phyloP scores from a whole-genome alignment of 2,113 vertebrate species.

The Eulemur rufifrons region DNA sequence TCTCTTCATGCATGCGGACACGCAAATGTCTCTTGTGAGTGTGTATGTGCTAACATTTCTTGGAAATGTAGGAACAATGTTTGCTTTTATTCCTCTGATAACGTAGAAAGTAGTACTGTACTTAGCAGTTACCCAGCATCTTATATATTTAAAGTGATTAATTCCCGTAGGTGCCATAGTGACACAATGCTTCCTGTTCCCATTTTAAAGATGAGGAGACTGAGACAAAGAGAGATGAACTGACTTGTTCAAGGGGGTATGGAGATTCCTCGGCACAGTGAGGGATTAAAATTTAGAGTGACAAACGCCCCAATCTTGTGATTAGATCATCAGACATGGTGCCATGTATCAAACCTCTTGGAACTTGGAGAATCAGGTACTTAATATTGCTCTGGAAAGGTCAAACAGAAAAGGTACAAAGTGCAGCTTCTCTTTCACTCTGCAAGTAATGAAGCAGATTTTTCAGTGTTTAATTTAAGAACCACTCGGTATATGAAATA shows the following conservation, averaged over 20 bases:
- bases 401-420: constrained; percentile 50
- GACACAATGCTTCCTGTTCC: neutral
- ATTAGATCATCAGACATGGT: constrained; percentile 17
- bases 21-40: neutral
- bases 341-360: neutral
- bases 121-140: neutral
- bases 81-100: constrained; percentile 21
- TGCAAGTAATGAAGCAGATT: constrained; percentile 40
- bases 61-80: neutral
- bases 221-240: neutral
- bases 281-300: constrained; percentile 27
- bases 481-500: constrained; percentile 38
- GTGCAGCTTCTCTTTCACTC: constrained; percentile 15
- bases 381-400: constrained; percentile 51
- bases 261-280: neutral
- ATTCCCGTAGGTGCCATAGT: neutral
- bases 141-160: neutral
- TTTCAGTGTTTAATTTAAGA: constrained; percentile 68
- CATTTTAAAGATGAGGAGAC: constrained; percentile 45
- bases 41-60: neutral
- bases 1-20: neutral
- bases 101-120: neutral
- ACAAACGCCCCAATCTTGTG: neutral
- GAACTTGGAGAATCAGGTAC: constrained; percentile 2
- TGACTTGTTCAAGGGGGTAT: neutral